Conservation (phyloP, 2,113 vertebrate genomes). For the Aix galericulata region DNA sequence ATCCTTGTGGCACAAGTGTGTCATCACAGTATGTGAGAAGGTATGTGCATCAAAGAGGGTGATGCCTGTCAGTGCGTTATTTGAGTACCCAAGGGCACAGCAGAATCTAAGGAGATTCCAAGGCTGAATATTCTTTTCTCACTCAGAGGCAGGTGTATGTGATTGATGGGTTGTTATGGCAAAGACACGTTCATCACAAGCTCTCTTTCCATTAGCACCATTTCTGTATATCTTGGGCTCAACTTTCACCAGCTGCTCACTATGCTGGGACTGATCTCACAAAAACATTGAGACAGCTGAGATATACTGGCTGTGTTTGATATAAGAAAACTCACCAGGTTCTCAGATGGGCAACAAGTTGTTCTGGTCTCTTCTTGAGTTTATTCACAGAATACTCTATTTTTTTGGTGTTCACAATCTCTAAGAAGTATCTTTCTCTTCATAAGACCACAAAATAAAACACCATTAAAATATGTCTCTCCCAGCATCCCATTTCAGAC, state of each 20-base stretch:
- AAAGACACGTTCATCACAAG: not conserved
- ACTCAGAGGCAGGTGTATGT: conserved; percentile 37
- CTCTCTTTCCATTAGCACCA: conserved; percentile 20
- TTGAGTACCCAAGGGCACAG: not conserved
- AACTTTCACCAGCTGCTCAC: conserved; percentile 53
- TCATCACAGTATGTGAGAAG: not conserved
- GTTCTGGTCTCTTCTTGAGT: not conserved
- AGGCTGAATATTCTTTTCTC: not conserved
- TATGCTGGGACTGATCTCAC: not conserved
- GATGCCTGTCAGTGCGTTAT: conserved; percentile 16
- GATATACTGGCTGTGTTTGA: not conserved
- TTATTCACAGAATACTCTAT: not conserved
- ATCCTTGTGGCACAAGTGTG: not conserved
- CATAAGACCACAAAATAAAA: not conserved
- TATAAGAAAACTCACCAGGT: not conserved
- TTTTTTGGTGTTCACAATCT: not conserved
- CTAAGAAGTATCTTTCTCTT: not conserved
- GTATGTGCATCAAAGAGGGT: not conserved
- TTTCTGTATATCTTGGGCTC: conserved; percentile 3
- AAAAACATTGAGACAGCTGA: conserved; percentile 19
- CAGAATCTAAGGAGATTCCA: conserved; percentile 39
- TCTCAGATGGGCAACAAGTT: not conserved
- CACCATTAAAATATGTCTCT: not conserved
- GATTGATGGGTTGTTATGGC: conserved; percentile 27
- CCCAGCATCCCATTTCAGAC: not conserved